Evolutionary conservation across 2,113 vertebrate genomes (phyloP).

Genomic region (Calidris pygmaea): DNA sequence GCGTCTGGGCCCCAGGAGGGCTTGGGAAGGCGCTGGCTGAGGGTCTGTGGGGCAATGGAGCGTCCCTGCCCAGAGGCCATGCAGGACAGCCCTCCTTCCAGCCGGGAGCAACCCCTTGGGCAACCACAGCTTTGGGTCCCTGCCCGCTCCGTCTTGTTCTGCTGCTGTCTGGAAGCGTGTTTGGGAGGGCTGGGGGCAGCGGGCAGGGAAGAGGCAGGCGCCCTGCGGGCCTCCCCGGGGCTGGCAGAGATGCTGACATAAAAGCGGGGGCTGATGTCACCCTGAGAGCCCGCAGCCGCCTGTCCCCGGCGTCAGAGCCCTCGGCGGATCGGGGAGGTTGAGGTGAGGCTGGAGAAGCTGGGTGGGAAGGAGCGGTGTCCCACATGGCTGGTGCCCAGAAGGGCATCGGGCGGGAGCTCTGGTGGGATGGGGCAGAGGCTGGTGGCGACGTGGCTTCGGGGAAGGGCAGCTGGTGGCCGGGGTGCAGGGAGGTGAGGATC

Average conservation of each 20-base stretch:
- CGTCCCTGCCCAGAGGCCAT: accelerated
- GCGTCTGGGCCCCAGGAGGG: neutral
- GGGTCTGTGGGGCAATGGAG: neutral
- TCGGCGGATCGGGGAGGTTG: accelerated
- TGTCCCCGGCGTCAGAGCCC: neutral
- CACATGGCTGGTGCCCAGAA: neutral
- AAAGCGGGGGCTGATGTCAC: neutral
- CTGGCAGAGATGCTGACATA: neutral
- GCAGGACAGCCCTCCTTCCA: neutral
- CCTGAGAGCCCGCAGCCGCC: neutral
- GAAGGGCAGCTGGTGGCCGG: neutral
- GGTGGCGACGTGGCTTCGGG: neutral
- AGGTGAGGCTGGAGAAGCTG: neutral
- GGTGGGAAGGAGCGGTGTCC: too few relatives aligned
- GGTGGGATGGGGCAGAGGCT: neutral
- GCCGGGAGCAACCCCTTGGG: accelerated
- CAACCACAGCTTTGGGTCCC: neutral
- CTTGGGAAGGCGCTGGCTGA: neutral
- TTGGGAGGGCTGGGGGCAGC: neutral
- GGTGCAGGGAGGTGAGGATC: neutral
- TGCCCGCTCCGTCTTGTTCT: neutral
- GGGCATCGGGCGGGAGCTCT: neutral
- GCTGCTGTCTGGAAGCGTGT: neutral
- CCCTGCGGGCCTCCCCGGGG: neutral
- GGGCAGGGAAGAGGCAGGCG: neutral